Conservation (phyloP, 2,113 vertebrate genomes). For the Scalopus aquaticus region DNA sequence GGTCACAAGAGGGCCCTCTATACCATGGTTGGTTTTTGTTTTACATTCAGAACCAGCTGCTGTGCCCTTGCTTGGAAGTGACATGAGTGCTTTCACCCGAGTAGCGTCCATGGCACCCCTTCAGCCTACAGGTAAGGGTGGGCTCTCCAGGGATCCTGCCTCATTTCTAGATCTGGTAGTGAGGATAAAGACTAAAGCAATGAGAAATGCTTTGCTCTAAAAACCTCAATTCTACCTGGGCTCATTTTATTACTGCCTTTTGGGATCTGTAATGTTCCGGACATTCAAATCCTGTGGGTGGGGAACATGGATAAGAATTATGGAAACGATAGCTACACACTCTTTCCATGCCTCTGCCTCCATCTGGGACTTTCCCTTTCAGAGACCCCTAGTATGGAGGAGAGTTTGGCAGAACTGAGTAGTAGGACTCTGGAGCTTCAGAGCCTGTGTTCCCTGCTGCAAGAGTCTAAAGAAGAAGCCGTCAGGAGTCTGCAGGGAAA, state of each 20-base stretch:
- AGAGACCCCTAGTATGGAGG: constrained; percentile 66
- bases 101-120: constrained; percentile 58
- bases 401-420: constrained; percentile 76
- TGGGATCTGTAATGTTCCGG: constrained; percentile 63
- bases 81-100: constrained; percentile 58
- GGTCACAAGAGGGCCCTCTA: not conserved
- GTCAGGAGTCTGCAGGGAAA: constrained; percentile 66
- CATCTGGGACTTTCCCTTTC: constrained; percentile 32
- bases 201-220: constrained; percentile 72
- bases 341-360: constrained; percentile 23
- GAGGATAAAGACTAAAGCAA: constrained; percentile 53
- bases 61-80: constrained; percentile 71
- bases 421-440: constrained; percentile 62
- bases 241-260: constrained; percentile 72
- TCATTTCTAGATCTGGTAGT: constrained; percentile 62
- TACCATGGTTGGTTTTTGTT: constrained; percentile 23
- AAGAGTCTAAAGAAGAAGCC: constrained; percentile 80
- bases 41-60: constrained; percentile 67
- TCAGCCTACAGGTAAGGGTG: constrained; percentile 77
- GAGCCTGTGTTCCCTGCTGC: constrained; percentile 72
- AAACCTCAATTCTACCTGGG: constrained; percentile 78
- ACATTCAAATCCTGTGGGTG: constrained; percentile 48
- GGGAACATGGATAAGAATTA: constrained; percentile 48
- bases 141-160: constrained; percentile 69
- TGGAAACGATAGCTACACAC: not conserved